Conservation (phyloP, 2,113 vertebrate genomes). For the Hipposideros armiger region DNA sequence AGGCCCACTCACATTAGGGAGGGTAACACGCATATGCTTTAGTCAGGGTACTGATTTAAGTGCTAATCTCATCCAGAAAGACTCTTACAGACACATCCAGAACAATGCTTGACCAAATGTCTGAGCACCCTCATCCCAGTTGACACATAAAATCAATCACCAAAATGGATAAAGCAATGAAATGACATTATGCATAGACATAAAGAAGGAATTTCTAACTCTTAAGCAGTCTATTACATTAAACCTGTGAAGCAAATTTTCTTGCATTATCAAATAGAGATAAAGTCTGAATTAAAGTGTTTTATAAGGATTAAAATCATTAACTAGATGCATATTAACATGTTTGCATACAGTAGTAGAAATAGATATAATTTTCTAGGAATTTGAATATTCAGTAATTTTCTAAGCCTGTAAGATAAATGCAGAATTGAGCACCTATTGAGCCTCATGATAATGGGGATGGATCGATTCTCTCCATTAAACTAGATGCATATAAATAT, state of each 20-base stretch:
- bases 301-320: background rate
- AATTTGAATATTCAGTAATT: background rate
- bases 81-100: background rate
- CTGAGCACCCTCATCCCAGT: background rate
- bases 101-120: background rate
- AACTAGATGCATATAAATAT: background rate
- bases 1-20: background rate
- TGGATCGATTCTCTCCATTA: background rate
- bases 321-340: background rate
- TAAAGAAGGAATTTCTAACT: background rate
- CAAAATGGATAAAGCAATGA: background rate
- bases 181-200: background rate
- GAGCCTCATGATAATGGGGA: background rate
- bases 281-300: background rate
- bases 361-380: background rate
- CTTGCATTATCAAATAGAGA: background rate
- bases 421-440: background rate
- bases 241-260: background rate
- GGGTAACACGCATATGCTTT: accelerated
- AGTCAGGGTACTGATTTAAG: background rate
- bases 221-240: background rate
- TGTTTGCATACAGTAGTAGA: background rate
- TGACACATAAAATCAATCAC: background rate
- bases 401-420: background rate
- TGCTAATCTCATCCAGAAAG: background rate